Percentiles rank a stretch among this genome's conserved stretches.
These are phyloP conservation scores for Ophiodon elongatus DNA, from an alignment of 2,113 vertebrate species.

Conservation along the genomic window DNA sequence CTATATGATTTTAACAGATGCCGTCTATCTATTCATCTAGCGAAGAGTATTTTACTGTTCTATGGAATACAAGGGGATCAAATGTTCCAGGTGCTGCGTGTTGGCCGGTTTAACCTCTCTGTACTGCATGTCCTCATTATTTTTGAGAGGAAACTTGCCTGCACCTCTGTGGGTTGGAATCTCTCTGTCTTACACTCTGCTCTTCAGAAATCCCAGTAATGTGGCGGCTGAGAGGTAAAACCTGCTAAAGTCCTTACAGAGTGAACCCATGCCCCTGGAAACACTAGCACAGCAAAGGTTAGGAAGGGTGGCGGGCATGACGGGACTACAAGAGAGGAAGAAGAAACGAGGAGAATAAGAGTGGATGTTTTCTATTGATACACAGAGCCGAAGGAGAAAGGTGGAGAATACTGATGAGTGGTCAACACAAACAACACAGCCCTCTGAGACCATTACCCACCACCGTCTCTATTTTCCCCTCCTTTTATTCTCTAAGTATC, in stretches of 20 bases:
- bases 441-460: constrained; percentile 12
- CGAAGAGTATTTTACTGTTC: neutral
- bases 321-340: constrained; percentile 8
- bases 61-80: neutral
- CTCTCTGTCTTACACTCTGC: neutral
- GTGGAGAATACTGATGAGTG: constrained; percentile 53
- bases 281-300: constrained; percentile 43
- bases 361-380: constrained; percentile 14
- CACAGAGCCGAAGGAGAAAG: neutral
- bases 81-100: neutral
- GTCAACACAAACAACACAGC: constrained; percentile 34
- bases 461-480: neutral
- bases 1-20: neutral
- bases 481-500: constrained; percentile 6
- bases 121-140: constrained; percentile 1
- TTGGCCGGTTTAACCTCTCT: neutral
- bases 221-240: neutral
- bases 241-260: constrained; percentile 16
- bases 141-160: neutral
- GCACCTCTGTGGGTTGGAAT: constrained; percentile 9
- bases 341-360: constrained; percentile 3
- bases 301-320: constrained; percentile 14
- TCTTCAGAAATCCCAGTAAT: neutral
- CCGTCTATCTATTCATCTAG: neutral
- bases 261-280: constrained; percentile 16